phyloP scores from a whole-genome alignment of 2,888 invertebrate species.

The Anticlea derivata region DNA sequence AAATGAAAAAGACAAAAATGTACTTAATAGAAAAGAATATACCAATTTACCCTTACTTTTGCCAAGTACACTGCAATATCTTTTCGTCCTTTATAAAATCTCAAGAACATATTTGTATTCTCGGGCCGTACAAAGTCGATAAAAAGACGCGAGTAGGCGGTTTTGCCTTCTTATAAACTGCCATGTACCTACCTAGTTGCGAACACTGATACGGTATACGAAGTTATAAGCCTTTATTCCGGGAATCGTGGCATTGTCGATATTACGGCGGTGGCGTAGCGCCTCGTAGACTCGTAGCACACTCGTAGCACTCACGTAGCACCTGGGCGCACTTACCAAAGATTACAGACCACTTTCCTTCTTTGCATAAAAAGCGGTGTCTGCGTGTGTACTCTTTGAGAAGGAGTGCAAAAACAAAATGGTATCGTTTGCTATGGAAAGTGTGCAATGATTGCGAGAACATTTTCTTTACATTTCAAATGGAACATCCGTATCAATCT shows the following conservation, averaged over 20 bases:
- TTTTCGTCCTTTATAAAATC: slow-evolving; percentile 12
- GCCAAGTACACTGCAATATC: slow-evolving; percentile 4
- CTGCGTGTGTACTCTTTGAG: slow-evolving; percentile 17
- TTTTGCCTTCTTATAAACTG: slow-evolving; percentile 4
- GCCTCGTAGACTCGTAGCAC: slow-evolving; percentile 23
- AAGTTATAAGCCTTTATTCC: slow-evolving; percentile 6
- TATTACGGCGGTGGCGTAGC: slow-evolving; percentile 22
- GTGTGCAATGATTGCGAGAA: too few relatives aligned
- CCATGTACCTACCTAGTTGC: not conserved
- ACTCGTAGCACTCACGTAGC: slow-evolving; percentile 54
- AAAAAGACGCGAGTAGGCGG: slow-evolving; percentile 8
- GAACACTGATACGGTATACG: not conserved
- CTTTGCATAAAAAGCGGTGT: slow-evolving; percentile 56
- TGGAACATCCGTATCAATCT: too few relatives aligned
- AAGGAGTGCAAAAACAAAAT: not conserved
- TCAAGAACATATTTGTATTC: slow-evolving; percentile 11
- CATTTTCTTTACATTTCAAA: too few relatives aligned
- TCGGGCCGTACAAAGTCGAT: slow-evolving; percentile 6
- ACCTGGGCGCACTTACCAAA: slow-evolving; percentile 62
- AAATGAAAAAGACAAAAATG: too few relatives aligned
- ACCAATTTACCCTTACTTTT: not conserved
- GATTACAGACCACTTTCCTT: slow-evolving; percentile 56
- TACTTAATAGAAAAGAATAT: not conserved
- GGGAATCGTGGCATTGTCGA: slow-evolving; percentile 10
- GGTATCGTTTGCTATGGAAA: not conserved